Evolutionary conservation across 2,888 invertebrate species (phyloP), one percentile per base, ranked within the genome.

Genomic region (Brenthis ino): DNA sequence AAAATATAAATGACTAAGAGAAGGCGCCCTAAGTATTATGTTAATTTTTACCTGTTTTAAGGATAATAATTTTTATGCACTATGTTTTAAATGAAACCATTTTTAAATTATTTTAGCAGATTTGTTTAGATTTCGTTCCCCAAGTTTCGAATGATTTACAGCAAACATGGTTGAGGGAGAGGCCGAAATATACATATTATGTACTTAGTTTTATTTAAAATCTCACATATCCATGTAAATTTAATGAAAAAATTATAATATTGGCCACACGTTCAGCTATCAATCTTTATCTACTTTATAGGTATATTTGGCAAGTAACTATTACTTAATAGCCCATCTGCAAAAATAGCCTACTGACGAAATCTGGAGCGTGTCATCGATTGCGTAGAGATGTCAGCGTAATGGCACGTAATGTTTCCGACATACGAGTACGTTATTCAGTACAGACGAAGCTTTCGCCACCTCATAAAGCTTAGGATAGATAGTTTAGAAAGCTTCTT

Each of bases 331-430:
- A 55, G 67, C 75, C 76, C 80, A 81, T 84, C 81, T 81, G 77
- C 70, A 71, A 67, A 75, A 76, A 76, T 76, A 72, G 75, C 70
- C 72, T 74, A 72, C 66, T 81, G 80, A 75, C 76, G 80, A 79
- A 82, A 81, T 81, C 72, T 86, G 76, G 87, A 87, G 85, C 87
- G 75, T 84, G 84, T 81, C 85, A 87, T 87, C 84, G 67, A 63
- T 67, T 68, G 67, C 63, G 67, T 63, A 67, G 33, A 65, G 37
- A 13, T 65, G 68, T 43, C 56, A 53, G 69, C 54, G 67, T 65
- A 65, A 61, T 65, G 67, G 57, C 20, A 56, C 53, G 63, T 58
- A 60, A 51, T 63, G 67, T 67, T 47, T 64, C 50, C 64, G 51
- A 58, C 43, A 53, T 16, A 65, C 57, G 55, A 53, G 50, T 50